Evolutionary conservation across 2,113 vertebrate genomes (phyloP).

Genomic region (Nycticryphes semicollaris): DNA sequence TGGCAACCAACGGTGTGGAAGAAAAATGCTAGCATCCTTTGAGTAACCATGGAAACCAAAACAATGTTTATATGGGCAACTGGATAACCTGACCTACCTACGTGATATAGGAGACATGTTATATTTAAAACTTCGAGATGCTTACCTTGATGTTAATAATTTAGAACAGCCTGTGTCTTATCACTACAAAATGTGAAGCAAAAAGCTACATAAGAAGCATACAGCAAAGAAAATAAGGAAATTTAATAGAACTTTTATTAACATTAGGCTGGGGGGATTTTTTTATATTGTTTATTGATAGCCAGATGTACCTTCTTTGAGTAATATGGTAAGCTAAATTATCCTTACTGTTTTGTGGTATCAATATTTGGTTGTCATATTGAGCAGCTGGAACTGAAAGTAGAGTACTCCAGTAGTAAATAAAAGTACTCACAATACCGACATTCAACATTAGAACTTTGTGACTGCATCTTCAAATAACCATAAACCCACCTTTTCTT

Average conservation of each 20-base stretch:
- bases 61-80: background rate
- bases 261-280: background rate
- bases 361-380: background rate
- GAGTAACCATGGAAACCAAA: slow-evolving; percentile 38
- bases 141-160: background rate
- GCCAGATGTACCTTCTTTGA: background rate
- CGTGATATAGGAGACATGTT: background rate
- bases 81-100: background rate
- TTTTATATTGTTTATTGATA: background rate
- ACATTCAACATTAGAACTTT: background rate
- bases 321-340: background rate
- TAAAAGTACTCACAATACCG: background rate
- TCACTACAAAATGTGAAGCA: background rate
- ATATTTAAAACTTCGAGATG: background rate
- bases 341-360: background rate
- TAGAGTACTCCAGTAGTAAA: background rate
- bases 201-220: background rate
- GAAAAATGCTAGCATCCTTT: background rate
- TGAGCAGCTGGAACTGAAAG: background rate
- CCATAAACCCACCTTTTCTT: rapidly evolving
- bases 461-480: background rate
- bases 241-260: background rate
- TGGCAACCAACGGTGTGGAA: background rate
- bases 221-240: background rate
- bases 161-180: too few species aligned